These are phyloP conservation scores for Chirona hameri DNA, from an alignment of 2,888 invertebrate species.

Conservation along the genomic window DNA sequence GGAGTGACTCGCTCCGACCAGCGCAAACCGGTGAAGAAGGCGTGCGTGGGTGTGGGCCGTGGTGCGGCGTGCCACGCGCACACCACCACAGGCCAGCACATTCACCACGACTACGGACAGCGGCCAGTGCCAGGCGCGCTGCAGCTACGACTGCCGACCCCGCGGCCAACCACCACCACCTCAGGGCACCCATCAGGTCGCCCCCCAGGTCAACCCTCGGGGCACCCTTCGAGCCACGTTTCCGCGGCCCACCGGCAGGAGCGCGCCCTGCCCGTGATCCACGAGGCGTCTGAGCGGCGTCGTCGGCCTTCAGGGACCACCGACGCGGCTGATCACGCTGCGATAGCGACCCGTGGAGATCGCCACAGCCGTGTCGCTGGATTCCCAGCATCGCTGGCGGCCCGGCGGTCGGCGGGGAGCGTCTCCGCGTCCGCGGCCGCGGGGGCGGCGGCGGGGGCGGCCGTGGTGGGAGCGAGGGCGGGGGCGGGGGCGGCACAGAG, in stretches of 20 bases:
- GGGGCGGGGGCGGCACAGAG: background rate
- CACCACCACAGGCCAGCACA: conserved; percentile 26
- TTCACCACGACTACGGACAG: background rate
- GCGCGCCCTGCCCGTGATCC: background rate
- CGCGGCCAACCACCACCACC: background rate
- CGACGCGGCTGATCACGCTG: background rate
- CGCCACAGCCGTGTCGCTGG: background rate
- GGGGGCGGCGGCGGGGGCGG: background rate
- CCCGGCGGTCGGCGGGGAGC: background rate
- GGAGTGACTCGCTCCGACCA: background rate
- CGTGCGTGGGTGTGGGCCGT: background rate
- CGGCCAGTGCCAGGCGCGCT: background rate
- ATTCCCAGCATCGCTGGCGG: background rate
- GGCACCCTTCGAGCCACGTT: background rate
- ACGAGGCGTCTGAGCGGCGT: background rate
- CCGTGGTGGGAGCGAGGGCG: too few species aligned
- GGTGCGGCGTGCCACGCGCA: background rate
- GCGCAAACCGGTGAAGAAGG: background rate
- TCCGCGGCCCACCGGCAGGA: background rate
- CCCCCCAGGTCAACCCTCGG: background rate
- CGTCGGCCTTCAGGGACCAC: background rate
- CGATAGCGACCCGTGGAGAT: background rate
- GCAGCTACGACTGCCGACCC: background rate
- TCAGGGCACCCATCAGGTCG: too few species aligned
- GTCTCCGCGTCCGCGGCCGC: background rate